phyloP scores from a whole-genome alignment of 2,113 vertebrate species.

The Hyaena hyaena region DNA sequence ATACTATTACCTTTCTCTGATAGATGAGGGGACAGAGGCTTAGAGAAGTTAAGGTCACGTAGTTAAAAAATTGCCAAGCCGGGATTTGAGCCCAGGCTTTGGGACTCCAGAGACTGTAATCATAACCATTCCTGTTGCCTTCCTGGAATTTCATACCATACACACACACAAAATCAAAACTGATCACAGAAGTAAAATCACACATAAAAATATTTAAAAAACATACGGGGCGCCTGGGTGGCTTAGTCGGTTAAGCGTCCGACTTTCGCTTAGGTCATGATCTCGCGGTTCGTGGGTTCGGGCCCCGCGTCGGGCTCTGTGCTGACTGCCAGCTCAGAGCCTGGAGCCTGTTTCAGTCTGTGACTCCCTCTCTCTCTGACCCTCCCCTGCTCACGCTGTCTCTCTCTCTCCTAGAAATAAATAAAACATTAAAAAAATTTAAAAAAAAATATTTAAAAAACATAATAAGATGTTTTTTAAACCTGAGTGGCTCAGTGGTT shows the following conservation, averaged over 20 bases:
- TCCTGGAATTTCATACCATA: background rate
- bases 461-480: background rate
- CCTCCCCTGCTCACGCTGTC: too few species aligned
- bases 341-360: too few species aligned
- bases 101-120: background rate
- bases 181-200: slow-evolving; percentile 30
- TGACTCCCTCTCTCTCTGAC: too few species aligned
- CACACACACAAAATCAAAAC: background rate
- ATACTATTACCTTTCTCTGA: background rate
- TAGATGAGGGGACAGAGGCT: background rate
- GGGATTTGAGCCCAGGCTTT: background rate
- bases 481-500: too few species aligned
- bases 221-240: background rate
- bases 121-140: background rate
- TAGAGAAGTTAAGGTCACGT: background rate
- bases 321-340: too few species aligned
- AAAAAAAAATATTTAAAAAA: slow-evolving; percentile 27
- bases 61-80: background rate
- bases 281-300: too few species aligned
- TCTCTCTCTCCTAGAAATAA: too few species aligned
- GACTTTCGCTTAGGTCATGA: too few species aligned
- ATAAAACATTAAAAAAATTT: too few species aligned
- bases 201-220: slow-evolving; percentile 35
- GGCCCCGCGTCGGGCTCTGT: too few species aligned
- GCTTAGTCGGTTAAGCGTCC: too few species aligned